These are phyloP conservation scores for Sinelater perroti DNA, from an alignment of 2,888 invertebrate genomes.

Conservation along the genomic window DNA sequence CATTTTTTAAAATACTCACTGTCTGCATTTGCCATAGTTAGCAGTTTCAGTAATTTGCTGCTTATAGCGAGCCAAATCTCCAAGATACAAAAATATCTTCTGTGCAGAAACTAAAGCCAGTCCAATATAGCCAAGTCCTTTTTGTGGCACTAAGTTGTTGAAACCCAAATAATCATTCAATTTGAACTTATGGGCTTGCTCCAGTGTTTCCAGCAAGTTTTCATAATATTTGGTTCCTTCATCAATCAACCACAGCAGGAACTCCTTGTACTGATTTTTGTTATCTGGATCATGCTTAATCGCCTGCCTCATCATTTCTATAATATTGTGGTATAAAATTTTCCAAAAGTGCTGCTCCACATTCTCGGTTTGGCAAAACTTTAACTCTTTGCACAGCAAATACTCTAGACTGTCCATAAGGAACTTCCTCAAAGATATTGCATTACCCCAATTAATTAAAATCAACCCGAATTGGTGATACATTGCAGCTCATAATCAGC, in stretches of 20 bases:
- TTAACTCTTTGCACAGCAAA: conserved; percentile 79
- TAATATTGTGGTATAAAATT: conserved; percentile 85
- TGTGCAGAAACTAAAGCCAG: conserved; percentile 86
- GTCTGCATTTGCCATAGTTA: conserved; percentile 81
- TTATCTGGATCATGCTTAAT: conserved; percentile 69
- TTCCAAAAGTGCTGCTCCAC: conserved; percentile 94
- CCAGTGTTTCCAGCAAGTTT: conserved; percentile 74
- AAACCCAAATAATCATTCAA: conserved; percentile 70
- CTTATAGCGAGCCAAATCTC: conserved; percentile 91
- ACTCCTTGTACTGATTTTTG: conserved; percentile 71
- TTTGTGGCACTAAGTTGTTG: conserved; percentile 67
- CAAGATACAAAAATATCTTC: conserved; percentile 87
- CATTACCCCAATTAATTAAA: conserved; percentile 73
- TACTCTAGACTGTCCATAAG: conserved; percentile 74
- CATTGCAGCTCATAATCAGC: conserved; percentile 75
- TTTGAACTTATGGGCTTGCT: conserved; percentile 79
- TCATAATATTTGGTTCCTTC: conserved; percentile 85
- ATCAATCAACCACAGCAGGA: conserved; percentile 76
- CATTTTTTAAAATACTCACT: conserved; percentile 61
- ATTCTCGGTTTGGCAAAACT: conserved; percentile 86
- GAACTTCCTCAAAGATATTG: conserved; percentile 68
- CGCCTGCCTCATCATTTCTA: conserved; percentile 81
- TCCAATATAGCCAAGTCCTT: conserved; percentile 73
- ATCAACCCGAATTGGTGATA: conserved; percentile 69
- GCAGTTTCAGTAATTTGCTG: conserved; percentile 83